Evolutionary conservation across 2,888 invertebrate species (phyloP).

Genomic region (Pemphredon lugubris): DNA sequence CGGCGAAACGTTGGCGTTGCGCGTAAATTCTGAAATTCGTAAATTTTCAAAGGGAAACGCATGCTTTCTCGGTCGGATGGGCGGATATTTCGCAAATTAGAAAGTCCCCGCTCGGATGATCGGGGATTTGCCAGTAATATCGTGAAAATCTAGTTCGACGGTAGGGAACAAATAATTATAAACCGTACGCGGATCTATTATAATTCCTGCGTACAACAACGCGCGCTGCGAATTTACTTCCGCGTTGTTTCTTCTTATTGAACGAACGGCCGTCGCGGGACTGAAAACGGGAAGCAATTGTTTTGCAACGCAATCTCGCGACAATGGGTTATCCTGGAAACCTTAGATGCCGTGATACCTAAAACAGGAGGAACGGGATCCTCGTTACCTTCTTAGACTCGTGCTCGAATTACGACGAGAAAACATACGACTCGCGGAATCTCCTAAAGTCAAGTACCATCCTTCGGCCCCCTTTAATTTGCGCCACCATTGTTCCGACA

Average conservation of each 20-base stretch:
- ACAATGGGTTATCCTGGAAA: constrained; percentile 53
- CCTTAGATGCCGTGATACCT: constrained; percentile 41
- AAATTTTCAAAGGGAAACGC: no score
- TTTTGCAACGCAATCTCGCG: constrained; percentile 18
- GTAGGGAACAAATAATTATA: no score
- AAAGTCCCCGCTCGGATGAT: no score
- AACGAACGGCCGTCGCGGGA: constrained; percentile 1
- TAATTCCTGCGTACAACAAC: no score
- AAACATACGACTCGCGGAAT: constrained; percentile 55
- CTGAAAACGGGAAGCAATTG: constrained; percentile 7
- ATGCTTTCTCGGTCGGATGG: no score
- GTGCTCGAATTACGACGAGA: constrained; percentile 58
- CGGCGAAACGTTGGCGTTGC: not conserved
- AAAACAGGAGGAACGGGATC: constrained; percentile 37
- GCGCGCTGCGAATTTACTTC: no score
- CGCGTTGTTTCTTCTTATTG: not conserved
- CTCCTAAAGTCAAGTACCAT: constrained; percentile 49
- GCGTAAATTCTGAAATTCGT: no score
- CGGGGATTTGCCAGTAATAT: no score
- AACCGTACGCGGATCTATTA: no score
- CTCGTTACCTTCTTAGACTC: constrained; percentile 56
- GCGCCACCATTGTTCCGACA: not conserved
- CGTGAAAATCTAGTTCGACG: no score
- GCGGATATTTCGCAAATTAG: no score
- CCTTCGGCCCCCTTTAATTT: constrained; percentile 39